Evolutionary conservation across 2,797 vertebrate species (phyloP).

Genomic region (Chelmon rostratus): DNA sequence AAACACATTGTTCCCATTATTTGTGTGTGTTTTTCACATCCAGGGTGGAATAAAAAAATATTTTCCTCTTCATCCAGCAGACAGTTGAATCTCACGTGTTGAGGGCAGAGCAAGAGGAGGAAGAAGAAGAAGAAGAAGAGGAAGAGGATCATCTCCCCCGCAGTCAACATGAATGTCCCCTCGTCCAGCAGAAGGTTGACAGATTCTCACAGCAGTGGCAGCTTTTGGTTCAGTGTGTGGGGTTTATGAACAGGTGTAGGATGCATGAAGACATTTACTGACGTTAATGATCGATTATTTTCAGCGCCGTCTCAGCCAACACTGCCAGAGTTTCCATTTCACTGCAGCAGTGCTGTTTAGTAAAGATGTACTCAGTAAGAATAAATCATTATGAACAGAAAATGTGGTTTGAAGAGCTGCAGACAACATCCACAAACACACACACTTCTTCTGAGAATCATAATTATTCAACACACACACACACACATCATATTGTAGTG

Average conservation of each 20-base stretch:
- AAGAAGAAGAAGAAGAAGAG: slow-evolving; percentile 34
- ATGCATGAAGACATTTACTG: neutral
- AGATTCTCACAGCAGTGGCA: slow-evolving; percentile 40
- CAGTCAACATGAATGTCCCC: slow-evolving; percentile 80
- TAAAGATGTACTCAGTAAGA: too few relatives aligned
- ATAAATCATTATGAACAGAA: neutral
- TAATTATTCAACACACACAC: too few relatives aligned
- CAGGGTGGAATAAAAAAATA: slow-evolving; percentile 8
- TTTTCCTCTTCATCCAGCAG: slow-evolving; percentile 71
- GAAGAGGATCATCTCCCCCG: slow-evolving; percentile 68
- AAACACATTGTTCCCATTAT: slow-evolving; percentile 16
- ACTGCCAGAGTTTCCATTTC: too few relatives aligned
- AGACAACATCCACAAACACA: too few relatives aligned
- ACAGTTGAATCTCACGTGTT: slow-evolving; percentile 54
- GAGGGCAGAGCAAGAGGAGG: slow-evolving; percentile 32
- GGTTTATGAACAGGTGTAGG: neutral
- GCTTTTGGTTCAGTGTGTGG: slow-evolving; percentile 55
- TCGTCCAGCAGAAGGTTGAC: slow-evolving; percentile 76
- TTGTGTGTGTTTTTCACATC: neutral
- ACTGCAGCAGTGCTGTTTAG: too few relatives aligned
- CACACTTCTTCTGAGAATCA: too few relatives aligned
- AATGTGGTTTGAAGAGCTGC: neutral
- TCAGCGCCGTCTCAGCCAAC: too few relatives aligned
- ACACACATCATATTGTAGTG: too few relatives aligned
- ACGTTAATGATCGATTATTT: too few relatives aligned